These are phyloP conservation scores for Sarcophaga subvicina DNA, from an alignment of 2,888 invertebrate genomes.

Conservation along the genomic window DNA sequence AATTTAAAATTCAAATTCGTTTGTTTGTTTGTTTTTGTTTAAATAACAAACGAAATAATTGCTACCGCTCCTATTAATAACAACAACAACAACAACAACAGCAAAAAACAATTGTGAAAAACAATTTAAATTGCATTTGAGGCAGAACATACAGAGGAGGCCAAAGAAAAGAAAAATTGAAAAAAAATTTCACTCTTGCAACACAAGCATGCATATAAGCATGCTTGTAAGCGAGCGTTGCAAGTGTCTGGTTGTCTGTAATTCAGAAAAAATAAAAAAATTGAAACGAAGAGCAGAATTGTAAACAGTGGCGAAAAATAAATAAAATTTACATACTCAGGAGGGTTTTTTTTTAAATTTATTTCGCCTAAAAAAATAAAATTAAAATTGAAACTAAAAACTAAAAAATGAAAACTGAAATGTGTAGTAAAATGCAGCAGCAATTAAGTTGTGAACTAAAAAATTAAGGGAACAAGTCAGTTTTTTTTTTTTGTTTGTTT, in stretches of 20 bases:
- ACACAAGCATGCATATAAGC: conserved; percentile 9
- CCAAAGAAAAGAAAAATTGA: too few species aligned
- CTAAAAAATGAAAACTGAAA: neutral
- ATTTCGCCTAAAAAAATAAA: neutral
- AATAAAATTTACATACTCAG: conserved; percentile 48
- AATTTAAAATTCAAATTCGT: conserved; percentile 61
- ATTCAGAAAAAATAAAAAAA: neutral
- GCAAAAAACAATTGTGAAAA: conserved; percentile 33
- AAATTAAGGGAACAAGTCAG: conserved; percentile 41
- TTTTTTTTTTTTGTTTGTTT: too few species aligned
- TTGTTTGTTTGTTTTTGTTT: neutral
- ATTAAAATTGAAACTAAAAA: conserved; percentile 14
- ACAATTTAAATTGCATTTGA: conserved; percentile 43
- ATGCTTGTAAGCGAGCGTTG: neutral
- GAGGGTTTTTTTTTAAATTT: neutral
- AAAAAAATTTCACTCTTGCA: conserved; percentile 23
- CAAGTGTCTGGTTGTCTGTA: neutral
- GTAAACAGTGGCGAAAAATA: conserved; percentile 1
- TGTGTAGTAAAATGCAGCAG: neutral
- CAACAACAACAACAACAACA: neutral
- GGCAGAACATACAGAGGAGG: neutral
- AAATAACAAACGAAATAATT: conserved; percentile 38
- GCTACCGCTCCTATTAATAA: conserved; percentile 53
- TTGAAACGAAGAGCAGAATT: neutral
- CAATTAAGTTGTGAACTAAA: conserved; percentile 60